A percentile compares a stretch with the other conserved stretches of the same genome.
These are phyloP conservation scores for Lucilia sericata DNA, from an alignment of 1,140 invertebrate species.

Conservation along the genomic window DNA sequence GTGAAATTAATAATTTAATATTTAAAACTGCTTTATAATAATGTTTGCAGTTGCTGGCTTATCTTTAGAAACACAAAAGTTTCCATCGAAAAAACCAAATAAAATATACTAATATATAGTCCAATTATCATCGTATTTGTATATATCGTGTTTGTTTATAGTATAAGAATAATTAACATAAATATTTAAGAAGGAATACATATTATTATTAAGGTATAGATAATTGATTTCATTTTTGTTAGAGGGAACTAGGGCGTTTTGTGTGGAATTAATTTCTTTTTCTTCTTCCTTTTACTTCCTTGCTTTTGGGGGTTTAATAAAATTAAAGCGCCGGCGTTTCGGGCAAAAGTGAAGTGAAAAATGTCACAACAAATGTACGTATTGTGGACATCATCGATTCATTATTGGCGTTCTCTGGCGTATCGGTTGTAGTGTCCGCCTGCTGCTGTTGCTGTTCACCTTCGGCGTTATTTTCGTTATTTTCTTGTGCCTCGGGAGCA, in stretches of 20 bases:
- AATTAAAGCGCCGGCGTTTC: constrained; percentile 72
- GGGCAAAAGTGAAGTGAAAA: constrained; percentile 80
- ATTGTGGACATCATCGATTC: constrained; percentile 74
- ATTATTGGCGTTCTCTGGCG: constrained; percentile 64
- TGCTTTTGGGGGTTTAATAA: neutral
- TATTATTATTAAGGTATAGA: neutral
- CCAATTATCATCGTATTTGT: too few relatives aligned
- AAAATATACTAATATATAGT: too few relatives aligned
- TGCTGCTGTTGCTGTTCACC: neutral
- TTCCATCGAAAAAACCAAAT: neutral
- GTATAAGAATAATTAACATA: too few relatives aligned
- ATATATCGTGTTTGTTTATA: too few relatives aligned
- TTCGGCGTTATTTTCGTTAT: neutral
- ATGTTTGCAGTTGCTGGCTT: neutral
- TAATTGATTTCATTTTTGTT: neutral
- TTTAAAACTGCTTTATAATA: neutral
- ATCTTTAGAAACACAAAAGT: constrained; percentile 11
- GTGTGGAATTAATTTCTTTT: neutral
- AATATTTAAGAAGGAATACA: too few relatives aligned
- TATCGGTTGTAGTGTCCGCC: constrained; percentile 52
- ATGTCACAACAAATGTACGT: constrained; percentile 79
- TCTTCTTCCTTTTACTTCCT: neutral
- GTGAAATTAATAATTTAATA: neutral
- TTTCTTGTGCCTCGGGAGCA: neutral
- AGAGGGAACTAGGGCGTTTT: neutral